Evolutionary conservation across 1,140 invertebrate genomes (phyloP).

Genomic region (Pseudobourletiella spinata): DNA sequence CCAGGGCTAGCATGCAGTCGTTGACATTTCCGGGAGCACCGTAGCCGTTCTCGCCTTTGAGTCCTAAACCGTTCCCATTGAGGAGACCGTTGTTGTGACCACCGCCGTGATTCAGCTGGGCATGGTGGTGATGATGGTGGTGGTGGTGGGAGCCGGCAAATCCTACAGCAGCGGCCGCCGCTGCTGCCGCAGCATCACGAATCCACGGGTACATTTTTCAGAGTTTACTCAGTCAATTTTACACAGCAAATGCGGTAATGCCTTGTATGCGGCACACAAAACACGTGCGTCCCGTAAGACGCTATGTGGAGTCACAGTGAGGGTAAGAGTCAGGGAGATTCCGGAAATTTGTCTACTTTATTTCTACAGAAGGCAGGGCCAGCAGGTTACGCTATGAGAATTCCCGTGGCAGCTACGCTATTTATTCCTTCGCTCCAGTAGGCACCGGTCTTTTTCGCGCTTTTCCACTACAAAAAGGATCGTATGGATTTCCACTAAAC

Average conservation of each 20-base stretch:
- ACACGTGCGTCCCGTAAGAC: too few relatives aligned
- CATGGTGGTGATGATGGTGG: conserved; percentile 19
- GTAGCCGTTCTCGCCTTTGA: conserved; percentile 56
- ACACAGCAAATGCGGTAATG: background rate
- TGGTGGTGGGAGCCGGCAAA: conserved; percentile 31
- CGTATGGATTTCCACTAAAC: too few relatives aligned
- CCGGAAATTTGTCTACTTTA: too few relatives aligned
- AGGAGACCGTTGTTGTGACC: conserved; percentile 18
- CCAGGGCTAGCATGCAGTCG: conserved; percentile 60
- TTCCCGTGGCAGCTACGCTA: too few relatives aligned
- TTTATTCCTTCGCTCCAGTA: too few relatives aligned
- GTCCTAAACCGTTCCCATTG: conserved; percentile 11
- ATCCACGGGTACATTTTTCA: conserved; percentile 59
- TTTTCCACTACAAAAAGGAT: too few relatives aligned
- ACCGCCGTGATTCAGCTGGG: conserved; percentile 19
- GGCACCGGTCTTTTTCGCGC: too few relatives aligned
- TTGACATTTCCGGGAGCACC: conserved; percentile 39
- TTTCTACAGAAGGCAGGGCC: too few relatives aligned
- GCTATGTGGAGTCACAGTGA: too few relatives aligned
- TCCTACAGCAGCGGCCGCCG: conserved; percentile 47
- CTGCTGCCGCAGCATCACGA: conserved; percentile 50
- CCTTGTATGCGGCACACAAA: too few relatives aligned
- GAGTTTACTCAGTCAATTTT: background rate
- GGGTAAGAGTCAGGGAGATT: too few relatives aligned
- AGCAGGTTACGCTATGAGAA: too few relatives aligned